Evolutionary conservation across 2,888 invertebrate genomes (phyloP).

Genomic region (Meiosimyza platycephala): DNA sequence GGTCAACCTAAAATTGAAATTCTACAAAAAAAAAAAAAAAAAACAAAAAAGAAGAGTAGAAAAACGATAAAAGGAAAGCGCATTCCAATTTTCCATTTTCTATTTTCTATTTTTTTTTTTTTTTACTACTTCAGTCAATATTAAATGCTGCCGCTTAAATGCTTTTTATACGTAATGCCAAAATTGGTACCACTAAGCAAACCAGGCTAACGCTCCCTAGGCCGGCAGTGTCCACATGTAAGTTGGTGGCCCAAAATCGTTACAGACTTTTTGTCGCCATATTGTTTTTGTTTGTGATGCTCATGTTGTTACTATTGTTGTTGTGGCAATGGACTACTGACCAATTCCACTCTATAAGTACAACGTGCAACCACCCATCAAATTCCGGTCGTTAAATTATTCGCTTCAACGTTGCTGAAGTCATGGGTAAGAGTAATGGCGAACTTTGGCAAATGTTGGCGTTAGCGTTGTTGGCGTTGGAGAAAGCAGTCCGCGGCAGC

Average conservation of each 20-base stretch:
- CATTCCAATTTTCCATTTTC: not conserved
- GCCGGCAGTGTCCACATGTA: not conserved
- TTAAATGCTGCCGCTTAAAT: not conserved
- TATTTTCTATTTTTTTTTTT: not conserved
- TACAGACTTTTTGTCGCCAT: slow-evolving; percentile 29
- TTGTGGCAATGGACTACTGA: not conserved
- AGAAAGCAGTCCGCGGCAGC: no score
- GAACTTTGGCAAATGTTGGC: no score
- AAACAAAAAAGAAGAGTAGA: no score
- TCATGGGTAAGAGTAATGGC: no score
- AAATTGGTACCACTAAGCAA: no score
- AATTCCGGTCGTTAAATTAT: slow-evolving; percentile 9
- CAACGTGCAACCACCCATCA: not conserved
- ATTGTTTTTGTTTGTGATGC: not conserved
- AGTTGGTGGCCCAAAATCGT: not conserved
- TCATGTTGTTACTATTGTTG: not conserved
- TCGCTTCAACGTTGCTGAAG: slow-evolving; percentile 10
- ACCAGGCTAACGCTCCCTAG: not conserved
- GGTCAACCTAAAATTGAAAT: no score
- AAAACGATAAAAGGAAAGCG: no score
- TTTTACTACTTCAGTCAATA: not conserved
- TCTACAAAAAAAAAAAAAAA: no score
- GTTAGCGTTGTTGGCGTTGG: no score
- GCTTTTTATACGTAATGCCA: no score
- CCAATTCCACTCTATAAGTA: not conserved